Evolutionary conservation across 2,888 invertebrate species (phyloP), one percentile per base, ranked within the genome.

Genomic region (Eledona agricola): DNA sequence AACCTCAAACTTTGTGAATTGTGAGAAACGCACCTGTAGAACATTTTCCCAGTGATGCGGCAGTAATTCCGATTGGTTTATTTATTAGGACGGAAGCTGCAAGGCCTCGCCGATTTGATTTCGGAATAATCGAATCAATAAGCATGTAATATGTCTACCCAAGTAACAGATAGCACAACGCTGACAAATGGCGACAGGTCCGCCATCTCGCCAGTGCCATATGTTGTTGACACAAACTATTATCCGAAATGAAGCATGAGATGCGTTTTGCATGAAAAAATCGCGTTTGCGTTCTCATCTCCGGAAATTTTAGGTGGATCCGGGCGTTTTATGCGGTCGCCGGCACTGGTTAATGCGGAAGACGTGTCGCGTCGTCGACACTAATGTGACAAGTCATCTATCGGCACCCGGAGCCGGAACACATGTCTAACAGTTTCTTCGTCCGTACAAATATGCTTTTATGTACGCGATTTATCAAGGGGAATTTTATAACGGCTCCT

Each of bases 121-220:
- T 50, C 45, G 20, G 45, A 53, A 51, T 54, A 54, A 57, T 54
- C 51, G 50, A 57, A 49, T 50, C 50, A 45, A 54, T 54, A 57
- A 28, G 31, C 32, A 50, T 50, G 53, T 49, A 46, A 45, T 52
- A 38, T 47, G 47, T 47, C 47, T 37, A 23, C 28, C 37, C 47
- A 47, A 47, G 47, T 37, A 47, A 37, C 47, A 47, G 37, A 51
- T 43, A 51, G 51, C 42, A 26, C 12, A 37, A 43, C 51, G 15
- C 38, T 51, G 51, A 51, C 51, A 51, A 51, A 51, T 35, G 29
- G 43, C 43, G 22, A 47, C 42, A 43, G 47, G 16, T 43, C 34
- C 28, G 43, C 51, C 51, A 51, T 51, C 43, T 43, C 51, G 28
- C 31, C 43, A 29, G 37, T 34, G 26, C 20, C 51, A 51, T 43